Base-by-base conservation (phyloP, 2,888 invertebrate genomes). In the Heliconius erato region DNA sequence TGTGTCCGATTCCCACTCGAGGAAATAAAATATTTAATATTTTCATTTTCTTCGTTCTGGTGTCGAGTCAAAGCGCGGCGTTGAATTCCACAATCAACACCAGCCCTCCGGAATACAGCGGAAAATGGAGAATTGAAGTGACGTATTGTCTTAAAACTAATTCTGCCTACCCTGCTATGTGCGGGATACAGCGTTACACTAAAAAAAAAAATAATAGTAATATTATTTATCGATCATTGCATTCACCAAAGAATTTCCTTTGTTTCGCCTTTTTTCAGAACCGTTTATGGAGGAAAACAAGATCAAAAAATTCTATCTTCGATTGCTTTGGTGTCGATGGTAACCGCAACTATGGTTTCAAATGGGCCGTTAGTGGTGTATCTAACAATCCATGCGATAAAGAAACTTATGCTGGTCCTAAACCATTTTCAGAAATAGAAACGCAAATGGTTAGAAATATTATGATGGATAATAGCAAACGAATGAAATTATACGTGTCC, bases 321-420 rank as follows among this genome's bases (percentile, higher is more conserved):
- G 74, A 83, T 0, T 98, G 98, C 86, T 89, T 86, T 40, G 98
- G 98, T 3, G 97, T 97, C 0, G 98, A 98, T 86, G 96, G 96
- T 9, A 98, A 98, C 89, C 93, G 98, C 28, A 98, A 98, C 92
- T 98, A 97, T 88, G 97, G 96, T 28, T 97, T 95, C 88, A 96
- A 97, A 86, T 98, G 97, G 97, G 97, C 96, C 87, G 97, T 91
- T 88, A 97, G 89, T 91, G 97, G 98, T 0, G 97, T 97, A 0
- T 97, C 98, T 79, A 89, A 72, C 1, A 92, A 96, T 84, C 96
- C 96, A 0, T 97, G 97, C 89, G 92, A 96, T 74, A 86, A 83
- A 59, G 97, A 97, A 59, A 96, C 96, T 0, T 97, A 96, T 88
- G 96, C 96, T 2, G 97, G 98, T 0, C 90, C 94, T 0, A 88